Base-by-base conservation (phyloP, 2,888 invertebrate genomes). In the Oxycera nigricornis region DNA sequence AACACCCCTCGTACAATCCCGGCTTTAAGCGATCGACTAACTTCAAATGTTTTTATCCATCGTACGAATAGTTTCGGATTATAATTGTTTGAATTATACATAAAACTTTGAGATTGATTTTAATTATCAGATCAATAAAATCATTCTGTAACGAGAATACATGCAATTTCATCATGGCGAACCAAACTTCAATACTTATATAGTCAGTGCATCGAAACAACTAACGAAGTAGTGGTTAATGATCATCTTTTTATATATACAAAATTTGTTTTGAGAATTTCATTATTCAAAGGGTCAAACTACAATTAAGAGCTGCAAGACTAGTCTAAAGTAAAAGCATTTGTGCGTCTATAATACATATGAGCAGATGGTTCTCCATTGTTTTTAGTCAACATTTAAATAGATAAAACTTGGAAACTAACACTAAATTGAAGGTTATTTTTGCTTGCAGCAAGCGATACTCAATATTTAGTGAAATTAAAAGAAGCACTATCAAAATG, bases 381-480 rank as follows among this genome's bases (percentile, higher is more conserved):
- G 17, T 46, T 46, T 46, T 46, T n/a, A 46, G 17, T 46, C n/a
- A 46, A 46, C 17, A 46, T 46, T 46, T 3, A 7, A 46, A 46
- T 46, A 46, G 46, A 7, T 46, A 46, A 46, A 46, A 20, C 9
- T 3, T 55, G 2, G 17, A 46, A 24, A 55, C 55, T 24, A 55
- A 17, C 55, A 55, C 55, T 55, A 55, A 55, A 55, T 55, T 55
- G 9, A 55, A 55, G 11, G 50, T n/a, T 50, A n/a, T 50, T 50
- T 55, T 20, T 55, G 9, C 11, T 55, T 55, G 26, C 26, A 55
- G 17, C 3, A 46, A 46, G 46, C 46, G 46, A 46, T 46, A 46
- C 14, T 46, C 46, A 46, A 46, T 17, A 46, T 46, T 17, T 17
- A 17, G 46, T 46, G 46, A 46, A n/a, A 46, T n/a, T 14, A 14